Percentiles rank a stretch among this genome's conserved stretches.
These are phyloP conservation scores for Struthio camelus DNA, from an alignment of 2,113 vertebrate species.

Conservation along the genomic window DNA sequence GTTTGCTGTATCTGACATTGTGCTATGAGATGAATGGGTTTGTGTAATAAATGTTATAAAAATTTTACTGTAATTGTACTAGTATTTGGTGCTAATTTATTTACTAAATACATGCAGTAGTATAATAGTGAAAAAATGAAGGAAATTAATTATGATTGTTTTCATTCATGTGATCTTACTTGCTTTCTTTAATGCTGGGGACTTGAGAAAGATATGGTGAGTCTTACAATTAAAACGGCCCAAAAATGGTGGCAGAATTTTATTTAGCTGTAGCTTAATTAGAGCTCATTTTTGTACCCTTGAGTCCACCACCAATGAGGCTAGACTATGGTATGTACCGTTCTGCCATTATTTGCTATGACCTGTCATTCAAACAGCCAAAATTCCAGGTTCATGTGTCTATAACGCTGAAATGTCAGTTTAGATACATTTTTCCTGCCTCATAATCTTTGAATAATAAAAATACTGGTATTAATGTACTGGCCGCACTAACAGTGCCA, in stretches of 20 bases:
- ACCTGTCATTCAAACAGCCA: neutral
- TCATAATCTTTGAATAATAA: constrained; percentile 20
- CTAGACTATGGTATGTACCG: neutral
- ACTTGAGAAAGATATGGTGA: neutral
- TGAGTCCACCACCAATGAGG: neutral
- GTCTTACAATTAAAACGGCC: neutral
- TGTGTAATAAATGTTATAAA: neutral
- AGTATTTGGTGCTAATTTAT: neutral
- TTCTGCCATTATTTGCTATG: neutral
- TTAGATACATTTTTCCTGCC: neutral
- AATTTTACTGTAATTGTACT: neutral
- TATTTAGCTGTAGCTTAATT: neutral
- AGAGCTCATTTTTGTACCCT: neutral
- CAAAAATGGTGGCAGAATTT: neutral
- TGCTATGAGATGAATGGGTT: neutral
- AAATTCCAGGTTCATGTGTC: neutral
- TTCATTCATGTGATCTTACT: neutral
- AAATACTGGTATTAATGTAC: neutral
- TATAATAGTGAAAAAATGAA: neutral
- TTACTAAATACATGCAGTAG: neutral
- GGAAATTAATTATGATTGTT: neutral
- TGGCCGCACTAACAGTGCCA: neutral
- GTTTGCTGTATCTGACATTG: neutral
- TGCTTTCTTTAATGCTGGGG: neutral
- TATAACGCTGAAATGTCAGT: neutral